Conservation (phyloP, 2,113 vertebrate genomes). For the Megaleporinus macrocephalus region DNA sequence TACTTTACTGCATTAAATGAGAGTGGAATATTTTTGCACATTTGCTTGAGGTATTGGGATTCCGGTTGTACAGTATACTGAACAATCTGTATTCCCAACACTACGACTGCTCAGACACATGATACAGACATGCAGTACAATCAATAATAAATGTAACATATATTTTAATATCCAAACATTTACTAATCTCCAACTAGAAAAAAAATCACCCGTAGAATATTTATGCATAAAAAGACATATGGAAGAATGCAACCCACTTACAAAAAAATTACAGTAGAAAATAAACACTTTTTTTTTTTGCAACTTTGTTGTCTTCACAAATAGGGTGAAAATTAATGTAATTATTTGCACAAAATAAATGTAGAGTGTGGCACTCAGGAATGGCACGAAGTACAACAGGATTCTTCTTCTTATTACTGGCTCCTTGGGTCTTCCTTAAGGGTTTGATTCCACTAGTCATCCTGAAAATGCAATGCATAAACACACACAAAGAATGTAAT, state of each 20-base stretch:
- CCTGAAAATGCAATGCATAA: conserved; percentile 63
- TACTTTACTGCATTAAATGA: neutral
- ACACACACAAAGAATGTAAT: conserved; percentile 11
- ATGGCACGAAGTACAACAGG: conserved; percentile 44
- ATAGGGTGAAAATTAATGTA: neutral
- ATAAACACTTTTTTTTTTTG: neutral
- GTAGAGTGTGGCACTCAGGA: conserved; percentile 35
- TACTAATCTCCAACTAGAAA: neutral
- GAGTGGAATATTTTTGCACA: neutral
- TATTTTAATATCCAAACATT: neutral
- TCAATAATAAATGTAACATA: neutral
- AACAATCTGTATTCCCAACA: conserved; percentile 10
- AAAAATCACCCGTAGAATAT: neutral
- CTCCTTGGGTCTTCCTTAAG: conserved; percentile 48
- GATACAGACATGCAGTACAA: neutral
- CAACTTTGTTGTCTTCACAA: neutral
- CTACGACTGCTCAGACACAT: neutral
- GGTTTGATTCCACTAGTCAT: conserved; percentile 67
- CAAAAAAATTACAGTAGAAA: conserved; percentile 7
- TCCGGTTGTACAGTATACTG: neutral
- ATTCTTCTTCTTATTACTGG: conserved; percentile 50
- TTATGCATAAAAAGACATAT: neutral
- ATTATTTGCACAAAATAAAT: neutral
- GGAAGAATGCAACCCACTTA: neutral
- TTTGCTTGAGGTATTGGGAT: neutral